Conservation (phyloP, 2,888 invertebrate genomes). For the Dicycla oo region DNA sequence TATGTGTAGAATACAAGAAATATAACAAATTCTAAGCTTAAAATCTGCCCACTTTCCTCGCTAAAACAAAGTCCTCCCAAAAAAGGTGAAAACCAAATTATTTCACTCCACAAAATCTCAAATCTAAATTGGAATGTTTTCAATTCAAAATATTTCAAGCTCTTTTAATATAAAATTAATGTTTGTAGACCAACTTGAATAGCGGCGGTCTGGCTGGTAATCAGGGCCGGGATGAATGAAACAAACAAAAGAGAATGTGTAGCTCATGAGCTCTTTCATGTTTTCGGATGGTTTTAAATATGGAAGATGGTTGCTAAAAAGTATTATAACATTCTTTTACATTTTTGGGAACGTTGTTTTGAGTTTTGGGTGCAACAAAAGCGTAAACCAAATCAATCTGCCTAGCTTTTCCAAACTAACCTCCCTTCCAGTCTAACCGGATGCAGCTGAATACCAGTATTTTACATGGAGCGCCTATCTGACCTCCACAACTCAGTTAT, state of each 20-base stretch:
- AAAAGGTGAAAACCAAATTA: not conserved
- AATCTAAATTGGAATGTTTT: conserved; percentile 24
- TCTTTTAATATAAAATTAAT: conserved; percentile 27
- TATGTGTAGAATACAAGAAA: not conserved
- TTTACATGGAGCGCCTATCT: too few relatives aligned
- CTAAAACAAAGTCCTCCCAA: not conserved
- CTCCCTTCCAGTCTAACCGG: too few relatives aligned
- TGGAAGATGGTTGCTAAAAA: not conserved
- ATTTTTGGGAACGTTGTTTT: not conserved
- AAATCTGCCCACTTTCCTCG: too few relatives aligned
- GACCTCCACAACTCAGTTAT: too few relatives aligned
- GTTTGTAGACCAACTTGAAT: conserved; percentile 22
- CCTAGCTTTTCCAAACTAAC: too few relatives aligned
- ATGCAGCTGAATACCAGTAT: too few relatives aligned
- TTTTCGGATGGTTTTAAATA: not conserved
- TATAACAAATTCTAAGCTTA: too few relatives aligned
- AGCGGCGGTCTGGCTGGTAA: conserved; percentile 28
- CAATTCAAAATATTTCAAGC: conserved; percentile 27
- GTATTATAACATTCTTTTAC: not conserved
- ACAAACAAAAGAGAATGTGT: not conserved
- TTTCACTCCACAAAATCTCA: not conserved
- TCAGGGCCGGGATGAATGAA: conserved; percentile 7
- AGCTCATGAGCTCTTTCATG: conserved; percentile 20
- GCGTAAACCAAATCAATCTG: too few relatives aligned
- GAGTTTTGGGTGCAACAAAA: too few relatives aligned